phyloP scores from a whole-genome alignment of 1,140 invertebrate genomes.

The Papilio polytes region DNA sequence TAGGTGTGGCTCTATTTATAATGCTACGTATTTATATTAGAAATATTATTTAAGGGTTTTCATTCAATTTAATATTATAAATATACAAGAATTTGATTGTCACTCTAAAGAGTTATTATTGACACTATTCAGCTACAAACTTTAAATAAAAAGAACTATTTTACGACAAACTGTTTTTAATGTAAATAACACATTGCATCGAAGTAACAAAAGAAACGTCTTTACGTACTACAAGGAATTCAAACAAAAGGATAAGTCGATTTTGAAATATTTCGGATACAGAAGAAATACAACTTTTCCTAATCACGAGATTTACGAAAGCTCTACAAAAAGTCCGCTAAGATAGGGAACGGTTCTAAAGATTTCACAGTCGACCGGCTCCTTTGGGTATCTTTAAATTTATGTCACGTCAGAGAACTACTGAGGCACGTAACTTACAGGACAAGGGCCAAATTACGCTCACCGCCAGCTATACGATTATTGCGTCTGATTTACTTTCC shows the following conservation, averaged over 20 bases:
- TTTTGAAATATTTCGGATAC: slow-evolving; percentile 2
- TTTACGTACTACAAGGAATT: neutral
- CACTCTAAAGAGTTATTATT: too few species aligned
- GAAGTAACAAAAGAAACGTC: neutral
- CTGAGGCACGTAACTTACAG: slow-evolving; percentile 37
- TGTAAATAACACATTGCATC: neutral
- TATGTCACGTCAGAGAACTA: slow-evolving; percentile 38
- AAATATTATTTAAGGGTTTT: neutral
- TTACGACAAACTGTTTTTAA: neutral
- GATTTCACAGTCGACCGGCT: slow-evolving; percentile 33
- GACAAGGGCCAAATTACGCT: slow-evolving; percentile 39
- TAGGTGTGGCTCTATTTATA: neutral
- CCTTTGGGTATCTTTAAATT: slow-evolving; percentile 38
- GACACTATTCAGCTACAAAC: too few species aligned
- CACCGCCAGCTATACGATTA: slow-evolving; percentile 36
- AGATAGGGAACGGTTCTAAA: slow-evolving; percentile 22
- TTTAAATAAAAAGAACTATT: too few species aligned
- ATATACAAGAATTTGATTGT: too few species aligned
- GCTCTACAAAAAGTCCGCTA: slow-evolving; percentile 17
- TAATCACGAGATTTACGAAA: slow-evolving; percentile 23
- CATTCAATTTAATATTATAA: too few species aligned
- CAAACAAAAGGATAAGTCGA: neutral
- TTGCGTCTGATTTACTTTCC: slow-evolving; percentile 23
- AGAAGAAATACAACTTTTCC: neutral
- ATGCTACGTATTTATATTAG: neutral